phyloP scores from a whole-genome alignment of 1,140 invertebrate species.

The Aphaenogaster ashmeadi region DNA sequence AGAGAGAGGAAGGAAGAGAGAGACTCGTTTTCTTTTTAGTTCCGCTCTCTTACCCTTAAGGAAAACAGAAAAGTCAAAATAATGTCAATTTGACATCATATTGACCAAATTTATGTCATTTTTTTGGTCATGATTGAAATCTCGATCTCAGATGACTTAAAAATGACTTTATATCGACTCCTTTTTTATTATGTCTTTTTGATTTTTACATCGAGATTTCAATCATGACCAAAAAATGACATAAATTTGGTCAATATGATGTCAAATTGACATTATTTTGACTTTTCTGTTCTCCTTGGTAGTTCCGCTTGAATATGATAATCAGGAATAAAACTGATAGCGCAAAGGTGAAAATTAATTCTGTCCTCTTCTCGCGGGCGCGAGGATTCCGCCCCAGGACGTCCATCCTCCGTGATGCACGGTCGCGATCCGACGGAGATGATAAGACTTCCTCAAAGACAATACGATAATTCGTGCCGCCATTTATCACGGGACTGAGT shows the following conservation, averaged over 20 bases:
- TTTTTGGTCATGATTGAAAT: too few species aligned
- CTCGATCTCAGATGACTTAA: too few species aligned
- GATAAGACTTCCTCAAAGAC: conserved; percentile 50
- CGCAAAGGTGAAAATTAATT: conserved; percentile 51
- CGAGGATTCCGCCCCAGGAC: not conserved
- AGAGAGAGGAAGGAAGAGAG: not conserved
- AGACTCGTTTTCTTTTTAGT: not conserved
- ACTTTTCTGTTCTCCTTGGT: too few species aligned
- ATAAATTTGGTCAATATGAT: too few species aligned
- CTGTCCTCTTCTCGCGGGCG: not conserved
- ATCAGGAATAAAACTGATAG: conserved; percentile 17
- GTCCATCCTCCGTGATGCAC: not conserved
- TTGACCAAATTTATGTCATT: too few species aligned
- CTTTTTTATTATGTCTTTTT: too few species aligned
- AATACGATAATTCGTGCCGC: conserved; percentile 61
- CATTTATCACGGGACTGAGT: conserved; percentile 60
- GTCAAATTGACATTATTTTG: too few species aligned
- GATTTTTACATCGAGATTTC: too few species aligned
- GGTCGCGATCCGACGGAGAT: conserved; percentile 20
- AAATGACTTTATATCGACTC: too few species aligned
- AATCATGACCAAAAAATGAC: too few species aligned
- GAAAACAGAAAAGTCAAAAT: too few species aligned
- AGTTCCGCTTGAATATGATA: not conserved
- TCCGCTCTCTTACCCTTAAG: not conserved
- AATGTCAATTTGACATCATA: too few species aligned